phyloP scores from a whole-genome alignment of 2,888 invertebrate species.

The Scaptomyza cyrtandrae region DNA sequence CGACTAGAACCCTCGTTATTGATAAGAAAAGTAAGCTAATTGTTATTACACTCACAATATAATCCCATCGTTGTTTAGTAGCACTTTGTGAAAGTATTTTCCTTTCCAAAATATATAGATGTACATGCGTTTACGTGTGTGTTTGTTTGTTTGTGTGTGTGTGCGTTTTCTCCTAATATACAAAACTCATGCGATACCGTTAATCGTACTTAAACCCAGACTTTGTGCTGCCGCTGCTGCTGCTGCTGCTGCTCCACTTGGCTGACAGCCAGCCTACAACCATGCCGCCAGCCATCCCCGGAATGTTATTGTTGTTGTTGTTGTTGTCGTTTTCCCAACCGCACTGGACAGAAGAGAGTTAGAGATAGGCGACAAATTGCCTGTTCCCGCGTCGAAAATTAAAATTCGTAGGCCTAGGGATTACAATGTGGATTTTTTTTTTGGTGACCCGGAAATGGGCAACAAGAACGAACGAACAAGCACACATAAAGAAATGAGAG shows the following conservation, averaged over 20 bases:
- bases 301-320: background rate
- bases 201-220: constrained; percentile 56
- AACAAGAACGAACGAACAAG: constrained; percentile 11
- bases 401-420: constrained; percentile 82
- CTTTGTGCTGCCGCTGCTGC: constrained; percentile 66
- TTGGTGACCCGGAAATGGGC: constrained; percentile 25
- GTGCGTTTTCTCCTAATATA: constrained; percentile 59
- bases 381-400: constrained; percentile 71
- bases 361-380: constrained; percentile 60
- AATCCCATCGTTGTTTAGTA: constrained; percentile 46
- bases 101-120: constrained; percentile 5
- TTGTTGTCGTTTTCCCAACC: constrained; percentile 20
- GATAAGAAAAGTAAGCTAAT: constrained; percentile 54
- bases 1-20: background rate
- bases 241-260: constrained; percentile 60
- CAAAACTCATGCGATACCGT: constrained; percentile 69
- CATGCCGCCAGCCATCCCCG: constrained; percentile 6
- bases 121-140: constrained; percentile 10
- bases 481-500: constrained; percentile 35
- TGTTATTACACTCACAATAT: constrained; percentile 39
- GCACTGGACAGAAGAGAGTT: constrained; percentile 26
- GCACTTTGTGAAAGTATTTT: constrained; percentile 29
- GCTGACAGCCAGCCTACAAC: constrained; percentile 41
- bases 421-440: constrained; percentile 32
- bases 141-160: constrained; percentile 32